Evolutionary conservation across 1,140 invertebrate species (phyloP).

Genomic region (Trichomalopsis sarcophagae): DNA sequence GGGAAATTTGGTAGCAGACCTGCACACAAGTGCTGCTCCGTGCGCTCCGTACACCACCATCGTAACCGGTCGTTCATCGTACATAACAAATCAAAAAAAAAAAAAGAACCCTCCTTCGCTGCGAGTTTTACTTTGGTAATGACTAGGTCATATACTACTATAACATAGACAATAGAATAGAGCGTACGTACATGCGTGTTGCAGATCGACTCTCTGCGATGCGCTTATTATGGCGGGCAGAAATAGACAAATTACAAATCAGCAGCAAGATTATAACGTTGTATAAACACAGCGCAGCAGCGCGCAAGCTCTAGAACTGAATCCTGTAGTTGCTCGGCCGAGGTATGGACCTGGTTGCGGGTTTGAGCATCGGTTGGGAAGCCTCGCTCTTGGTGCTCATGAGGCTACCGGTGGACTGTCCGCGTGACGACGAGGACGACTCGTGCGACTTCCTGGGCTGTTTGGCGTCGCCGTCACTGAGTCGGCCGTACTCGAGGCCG

Average conservation of each 20-base stretch:
- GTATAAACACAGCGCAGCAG: neutral
- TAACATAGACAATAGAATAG: slow-evolving; percentile 52
- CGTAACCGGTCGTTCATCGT: slow-evolving; percentile 21
- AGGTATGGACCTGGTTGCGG: slow-evolving; percentile 74
- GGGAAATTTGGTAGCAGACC: neutral
- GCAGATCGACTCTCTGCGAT: neutral
- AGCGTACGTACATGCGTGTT: slow-evolving; percentile 11
- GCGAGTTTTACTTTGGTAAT: slow-evolving; percentile 67
- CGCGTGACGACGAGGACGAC: slow-evolving; percentile 56
- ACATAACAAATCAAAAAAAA: neutral
- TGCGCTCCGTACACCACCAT: slow-evolving; percentile 15
- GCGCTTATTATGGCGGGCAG: neutral
- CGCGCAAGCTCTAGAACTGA: slow-evolving; percentile 76
- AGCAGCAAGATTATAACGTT: too few relatives aligned
- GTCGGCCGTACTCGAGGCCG: slow-evolving; percentile 74
- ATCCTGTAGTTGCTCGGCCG: slow-evolving; percentile 81
- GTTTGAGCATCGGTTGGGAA: slow-evolving; percentile 73
- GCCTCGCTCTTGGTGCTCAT: slow-evolving; percentile 74
- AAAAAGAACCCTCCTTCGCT: slow-evolving; percentile 26
- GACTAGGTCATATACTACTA: slow-evolving; percentile 72
- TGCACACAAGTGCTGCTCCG: neutral
- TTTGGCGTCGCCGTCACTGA: slow-evolving; percentile 76
- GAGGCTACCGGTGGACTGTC: slow-evolving; percentile 73
- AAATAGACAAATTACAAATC: neutral
- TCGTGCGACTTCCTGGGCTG: slow-evolving; percentile 58